A percentile compares a stretch with the other conserved stretches of the same genome.
Evolutionary conservation across 1,140 invertebrate genomes (phyloP).

Genomic region (Hyphantria cunea): DNA sequence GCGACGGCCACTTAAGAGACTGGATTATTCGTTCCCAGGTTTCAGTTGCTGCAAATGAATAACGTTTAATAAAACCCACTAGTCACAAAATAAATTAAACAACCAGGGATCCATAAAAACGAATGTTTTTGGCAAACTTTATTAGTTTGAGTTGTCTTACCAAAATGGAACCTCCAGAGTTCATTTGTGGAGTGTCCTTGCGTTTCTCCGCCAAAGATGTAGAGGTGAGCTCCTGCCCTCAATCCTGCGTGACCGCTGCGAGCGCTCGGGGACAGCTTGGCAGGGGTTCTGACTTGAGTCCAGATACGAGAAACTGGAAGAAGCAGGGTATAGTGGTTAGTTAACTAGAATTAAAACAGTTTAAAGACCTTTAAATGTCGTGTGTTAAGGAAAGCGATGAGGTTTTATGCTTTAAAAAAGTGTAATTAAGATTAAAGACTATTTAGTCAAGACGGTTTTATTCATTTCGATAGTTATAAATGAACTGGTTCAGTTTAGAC

Average conservation of each 20-base stretch:
- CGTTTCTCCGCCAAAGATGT: slow-evolving; percentile 92
- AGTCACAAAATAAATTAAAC: too few species aligned
- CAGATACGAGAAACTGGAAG: slow-evolving; percentile 84
- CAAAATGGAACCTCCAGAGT: slow-evolving; percentile 94
- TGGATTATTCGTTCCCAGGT: slow-evolving; percentile 89
- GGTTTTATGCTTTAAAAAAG: too few species aligned
- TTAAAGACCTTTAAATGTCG: too few species aligned
- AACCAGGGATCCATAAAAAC: too few species aligned
- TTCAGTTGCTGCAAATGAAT: slow-evolving; percentile 84
- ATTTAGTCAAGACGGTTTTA: too few species aligned
- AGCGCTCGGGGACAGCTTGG: slow-evolving; percentile 87
- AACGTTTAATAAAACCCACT: too few species aligned
- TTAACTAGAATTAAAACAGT: too few species aligned
- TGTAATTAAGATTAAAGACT: too few species aligned
- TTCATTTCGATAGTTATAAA: too few species aligned
- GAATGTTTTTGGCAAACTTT: too few species aligned
- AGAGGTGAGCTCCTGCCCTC: slow-evolving; percentile 89
- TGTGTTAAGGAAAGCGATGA: too few species aligned
- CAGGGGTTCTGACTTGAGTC: slow-evolving; percentile 85
- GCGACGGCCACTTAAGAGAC: slow-evolving; percentile 86
- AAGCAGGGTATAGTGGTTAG: not conserved
- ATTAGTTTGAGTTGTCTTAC: slow-evolving; percentile 68
- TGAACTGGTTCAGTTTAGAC: too few species aligned
- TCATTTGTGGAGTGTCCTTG: slow-evolving; percentile 89
- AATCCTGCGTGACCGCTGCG: slow-evolving; percentile 92